A percentile compares a stretch with the other conserved stretches of the same genome.
Conservation (phyloP, 2,797 vertebrate species). For the Myotis vivesi region DNA sequence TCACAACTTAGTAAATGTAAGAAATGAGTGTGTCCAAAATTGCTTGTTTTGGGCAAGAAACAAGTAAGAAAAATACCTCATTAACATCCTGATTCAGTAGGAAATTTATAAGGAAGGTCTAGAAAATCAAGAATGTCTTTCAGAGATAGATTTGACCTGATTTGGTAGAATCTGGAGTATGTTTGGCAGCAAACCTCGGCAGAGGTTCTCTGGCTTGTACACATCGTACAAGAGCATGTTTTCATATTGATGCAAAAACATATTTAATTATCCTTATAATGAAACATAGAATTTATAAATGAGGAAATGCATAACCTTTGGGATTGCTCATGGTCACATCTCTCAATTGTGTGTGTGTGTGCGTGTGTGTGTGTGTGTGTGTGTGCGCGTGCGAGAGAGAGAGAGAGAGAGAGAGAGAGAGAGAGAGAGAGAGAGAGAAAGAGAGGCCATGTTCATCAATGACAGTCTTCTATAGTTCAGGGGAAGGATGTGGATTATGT, state of each 20-base stretch:
- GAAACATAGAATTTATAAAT: constrained; percentile 56
- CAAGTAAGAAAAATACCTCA: background rate
- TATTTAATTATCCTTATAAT: constrained; percentile 65
- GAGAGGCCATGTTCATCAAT: background rate
- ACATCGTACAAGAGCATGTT: background rate
- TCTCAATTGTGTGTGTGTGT: background rate
- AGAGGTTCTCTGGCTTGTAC: constrained; percentile 38
- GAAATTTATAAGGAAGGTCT: constrained; percentile 16
- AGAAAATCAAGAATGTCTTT: constrained; percentile 24
- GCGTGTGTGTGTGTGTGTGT: background rate
- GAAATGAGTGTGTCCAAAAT: background rate
- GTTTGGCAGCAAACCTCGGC: background rate
- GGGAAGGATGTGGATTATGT: background rate
- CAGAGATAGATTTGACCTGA: background rate
- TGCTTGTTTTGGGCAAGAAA: constrained; percentile 29
- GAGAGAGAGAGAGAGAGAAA: background rate
- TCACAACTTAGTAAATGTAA: background rate
- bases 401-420: no score
- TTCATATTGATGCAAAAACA: constrained; percentile 47
- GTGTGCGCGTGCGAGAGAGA: background rate
- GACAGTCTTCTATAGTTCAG: background rate
- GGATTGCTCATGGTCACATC: constrained; percentile 38
- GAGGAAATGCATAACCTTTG: constrained; percentile 45
- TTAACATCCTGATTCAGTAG: background rate
- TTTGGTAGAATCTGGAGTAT: background rate